These are phyloP conservation scores for Hirtodrosophila trivittata DNA, from an alignment of 2,888 invertebrate genomes.

Conservation along the genomic window DNA sequence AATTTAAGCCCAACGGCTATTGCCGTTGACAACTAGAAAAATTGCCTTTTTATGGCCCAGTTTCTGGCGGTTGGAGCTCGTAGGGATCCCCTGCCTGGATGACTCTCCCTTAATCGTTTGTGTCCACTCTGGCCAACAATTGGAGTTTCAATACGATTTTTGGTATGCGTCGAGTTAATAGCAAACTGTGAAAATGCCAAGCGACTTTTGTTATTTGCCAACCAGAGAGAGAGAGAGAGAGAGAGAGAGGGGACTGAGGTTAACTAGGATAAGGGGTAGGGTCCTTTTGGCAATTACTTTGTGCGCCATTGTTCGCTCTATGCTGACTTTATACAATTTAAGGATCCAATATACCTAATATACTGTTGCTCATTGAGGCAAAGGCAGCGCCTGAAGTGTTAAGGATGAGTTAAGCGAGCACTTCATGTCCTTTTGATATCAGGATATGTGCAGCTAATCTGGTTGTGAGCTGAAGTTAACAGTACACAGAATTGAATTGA, in stretches of 20 bases:
- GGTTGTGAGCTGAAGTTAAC: no score
- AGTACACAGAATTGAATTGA: no score
- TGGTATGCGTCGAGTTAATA: conserved; percentile 74
- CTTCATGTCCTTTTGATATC: neutral
- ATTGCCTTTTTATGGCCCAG: conserved; percentile 71
- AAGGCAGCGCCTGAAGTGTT: no score
- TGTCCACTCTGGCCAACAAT: conserved; percentile 33
- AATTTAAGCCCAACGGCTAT: conserved; percentile 74
- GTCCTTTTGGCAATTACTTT: conserved; percentile 64
- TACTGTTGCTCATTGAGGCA: no score
- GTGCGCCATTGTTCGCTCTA: conserved; percentile 53
- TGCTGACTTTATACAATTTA: conserved; percentile 34
- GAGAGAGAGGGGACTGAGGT: neutral
- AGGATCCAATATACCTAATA: conserved; percentile 26
- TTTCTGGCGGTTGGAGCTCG: conserved; percentile 1
- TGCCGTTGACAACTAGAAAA: conserved; percentile 78
- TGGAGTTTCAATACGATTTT: conserved; percentile 45
- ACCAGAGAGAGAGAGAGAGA: neutral
- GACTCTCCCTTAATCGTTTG: conserved; percentile 51
- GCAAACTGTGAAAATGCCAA: conserved; percentile 61
- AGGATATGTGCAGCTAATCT: no score
- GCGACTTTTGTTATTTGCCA: conserved; percentile 45
- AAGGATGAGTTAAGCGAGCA: no score
- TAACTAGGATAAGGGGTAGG: neutral
- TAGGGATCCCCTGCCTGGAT: no score